These are phyloP conservation scores for Apteryx mantelli DNA, from an alignment of 2,113 vertebrate species.

Conservation along the genomic window DNA sequence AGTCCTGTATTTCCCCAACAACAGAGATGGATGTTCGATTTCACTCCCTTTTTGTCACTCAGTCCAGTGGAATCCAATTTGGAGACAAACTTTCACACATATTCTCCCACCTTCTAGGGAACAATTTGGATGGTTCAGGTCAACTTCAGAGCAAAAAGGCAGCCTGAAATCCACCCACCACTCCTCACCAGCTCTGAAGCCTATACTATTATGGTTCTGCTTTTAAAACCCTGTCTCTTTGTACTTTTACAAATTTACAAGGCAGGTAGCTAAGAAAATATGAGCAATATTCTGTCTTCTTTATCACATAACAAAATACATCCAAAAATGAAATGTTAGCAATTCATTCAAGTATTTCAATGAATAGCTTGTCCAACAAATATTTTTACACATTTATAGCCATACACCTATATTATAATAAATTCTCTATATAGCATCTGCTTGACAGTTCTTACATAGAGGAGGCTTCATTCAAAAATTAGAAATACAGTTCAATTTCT, in stretches of 20 bases:
- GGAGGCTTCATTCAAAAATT: background rate
- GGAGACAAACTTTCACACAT: background rate
- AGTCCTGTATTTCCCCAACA: background rate
- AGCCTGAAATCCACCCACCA: background rate
- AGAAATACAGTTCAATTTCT: background rate
- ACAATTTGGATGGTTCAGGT: background rate
- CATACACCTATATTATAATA: background rate
- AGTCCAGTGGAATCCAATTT: background rate
- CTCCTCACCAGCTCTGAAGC: background rate
- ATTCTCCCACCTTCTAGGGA: background rate
- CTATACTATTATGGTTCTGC: background rate
- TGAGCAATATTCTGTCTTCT: background rate
- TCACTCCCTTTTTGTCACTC: too few species aligned
- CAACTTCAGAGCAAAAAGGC: background rate
- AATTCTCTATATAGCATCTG: background rate
- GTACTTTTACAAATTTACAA: background rate
- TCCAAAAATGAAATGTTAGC: background rate
- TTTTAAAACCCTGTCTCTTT: background rate
- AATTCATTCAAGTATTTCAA: background rate
- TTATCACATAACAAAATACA: background rate
- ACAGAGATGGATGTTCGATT: background rate
- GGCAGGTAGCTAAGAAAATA: background rate
- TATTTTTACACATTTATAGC: background rate
- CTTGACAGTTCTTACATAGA: background rate
- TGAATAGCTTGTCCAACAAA: background rate